Base-by-base conservation (phyloP, 2,113 vertebrate genomes). In the Ictalurus punctatus region DNA sequence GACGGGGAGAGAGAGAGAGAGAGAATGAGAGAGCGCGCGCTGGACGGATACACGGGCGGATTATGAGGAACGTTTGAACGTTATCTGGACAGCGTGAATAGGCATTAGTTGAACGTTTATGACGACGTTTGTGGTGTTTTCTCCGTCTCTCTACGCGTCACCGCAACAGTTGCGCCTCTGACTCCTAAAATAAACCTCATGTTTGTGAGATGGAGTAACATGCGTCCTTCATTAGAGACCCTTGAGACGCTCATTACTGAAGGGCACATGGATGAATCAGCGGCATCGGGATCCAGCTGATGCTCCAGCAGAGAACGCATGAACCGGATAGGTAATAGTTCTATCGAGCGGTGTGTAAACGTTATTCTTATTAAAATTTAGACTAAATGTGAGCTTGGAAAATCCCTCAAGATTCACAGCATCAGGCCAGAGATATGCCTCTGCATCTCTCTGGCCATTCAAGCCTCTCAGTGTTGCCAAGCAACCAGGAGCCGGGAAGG, bases 391-490 rank as follows among this genome's bases (percentile, higher is more conserved):
- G 1, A 0, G 5, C 10, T 56, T 37, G 7, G 30, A 79, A 52
- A 74, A 82, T 87, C 83, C 52, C 59, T 79, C 58, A 27, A 76
- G 87, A 86, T 83, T 91, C 90, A 93, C 89, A 92, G 92, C 89
- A 90, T 92, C 92, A 90, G 93, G 93, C 95, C 94, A 94, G 93
- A 93, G 94, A 93, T 94, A 94, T 89, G 90, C 90, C 91, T 92
- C 92, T 92, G 89, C 94, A 94, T 92, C 92, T 94, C 92, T 92
- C 89, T 93, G 94, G 93, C 94, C 94, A 92, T 93, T 30, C 79
- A 94, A 93, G 94, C 91, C 83, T 89, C 92, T 93, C 92, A 40
- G 90, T 94, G 96, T 96, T 96, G 94, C 96, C 92, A 93, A 92
- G 96, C 95, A 96, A 96, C 96, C 79, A 92, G 94, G 93, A 93